Evolutionary conservation across 2,797 vertebrate species (phyloP).

Genomic region (Falco novaeseelandiae): DNA sequence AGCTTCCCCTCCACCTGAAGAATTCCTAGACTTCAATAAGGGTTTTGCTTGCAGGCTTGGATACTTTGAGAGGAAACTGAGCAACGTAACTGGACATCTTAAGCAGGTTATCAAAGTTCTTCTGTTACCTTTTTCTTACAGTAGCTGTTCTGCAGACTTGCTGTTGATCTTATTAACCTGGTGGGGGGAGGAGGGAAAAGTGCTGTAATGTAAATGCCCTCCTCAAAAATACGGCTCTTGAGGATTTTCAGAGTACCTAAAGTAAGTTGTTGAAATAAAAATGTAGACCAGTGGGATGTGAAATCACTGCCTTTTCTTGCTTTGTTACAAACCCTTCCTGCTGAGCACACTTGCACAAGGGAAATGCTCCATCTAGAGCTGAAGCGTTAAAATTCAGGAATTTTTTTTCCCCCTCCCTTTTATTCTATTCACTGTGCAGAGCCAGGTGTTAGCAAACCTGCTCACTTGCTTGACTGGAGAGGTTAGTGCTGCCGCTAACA

Average conservation of each 20-base stretch:
- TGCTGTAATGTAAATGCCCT: background rate
- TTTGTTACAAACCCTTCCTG: background rate
- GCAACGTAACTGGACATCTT: background rate
- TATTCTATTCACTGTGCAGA: background rate
- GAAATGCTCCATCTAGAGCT: background rate
- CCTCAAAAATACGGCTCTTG: background rate
- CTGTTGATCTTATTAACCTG: background rate
- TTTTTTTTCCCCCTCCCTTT: accelerated
- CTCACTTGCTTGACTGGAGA: background rate
- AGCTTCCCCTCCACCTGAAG: background rate
- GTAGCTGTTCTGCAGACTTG: background rate
- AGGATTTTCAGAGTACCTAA: background rate
- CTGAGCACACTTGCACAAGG: background rate
- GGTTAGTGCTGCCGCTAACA: background rate
- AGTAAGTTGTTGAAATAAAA: background rate
- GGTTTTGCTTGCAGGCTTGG: background rate
- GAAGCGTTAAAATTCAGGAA: background rate
- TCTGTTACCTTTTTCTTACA: background rate
- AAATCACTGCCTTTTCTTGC: background rate
- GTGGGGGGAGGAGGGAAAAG: background rate
- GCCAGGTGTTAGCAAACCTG: background rate
- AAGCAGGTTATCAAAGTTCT: background rate
- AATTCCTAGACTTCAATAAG: background rate
- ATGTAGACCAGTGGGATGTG: background rate
- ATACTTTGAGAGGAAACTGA: background rate